Evolutionary conservation across 2,113 vertebrate species (phyloP), one percentile per base, ranked within the genome.

Genomic region (Empidonax traillii): DNA sequence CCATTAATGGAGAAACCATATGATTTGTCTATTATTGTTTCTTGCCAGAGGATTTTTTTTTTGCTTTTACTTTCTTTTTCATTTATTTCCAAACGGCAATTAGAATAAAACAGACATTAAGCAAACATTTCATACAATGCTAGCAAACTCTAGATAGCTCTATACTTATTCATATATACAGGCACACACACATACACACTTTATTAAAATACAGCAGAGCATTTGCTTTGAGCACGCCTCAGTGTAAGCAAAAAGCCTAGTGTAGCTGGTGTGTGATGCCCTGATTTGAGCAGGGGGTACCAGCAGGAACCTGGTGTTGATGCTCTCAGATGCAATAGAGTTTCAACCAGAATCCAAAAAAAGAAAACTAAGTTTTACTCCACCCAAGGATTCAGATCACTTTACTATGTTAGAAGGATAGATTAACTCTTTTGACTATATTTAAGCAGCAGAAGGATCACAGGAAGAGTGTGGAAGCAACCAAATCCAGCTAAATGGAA

Each of bases 61-160:
- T 94, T 92, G 59, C 85, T 91, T 95, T 93, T n/a, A 80, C 93
- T 92, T 90, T 88, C 47, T 92, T 95, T 94, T 84, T 68, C 93
- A 89, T 55, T 69, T 56, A 63, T 84, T 77, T 76, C 72, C 87
- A 96, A 86, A 96, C 51, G 37, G 95, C 79, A 97, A 91, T 79
- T 83, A 90, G 19, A 62, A 74, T 75, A 91, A 76, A 96, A 85
- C n/a, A 91, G 82, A 96, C 4, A 33, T 47, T 85, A 94, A 95
- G 92, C 83, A 15, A 97, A 96, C 41, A 88, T 81, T 83, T 86
- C 17, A 11, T 80, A 95, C 69, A 95, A 97, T 73, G 41, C 56
- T 84, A 96, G 74, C 89, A 96, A 95, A 65, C 66, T 96, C 49
- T 94, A 93, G 85, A 92, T 81, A 95, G 63, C 66, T 91, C 77